These are phyloP conservation scores for Mesoclemmys tuberculata DNA, from an alignment of 2,113 vertebrate species.

Conservation along the genomic window DNA sequence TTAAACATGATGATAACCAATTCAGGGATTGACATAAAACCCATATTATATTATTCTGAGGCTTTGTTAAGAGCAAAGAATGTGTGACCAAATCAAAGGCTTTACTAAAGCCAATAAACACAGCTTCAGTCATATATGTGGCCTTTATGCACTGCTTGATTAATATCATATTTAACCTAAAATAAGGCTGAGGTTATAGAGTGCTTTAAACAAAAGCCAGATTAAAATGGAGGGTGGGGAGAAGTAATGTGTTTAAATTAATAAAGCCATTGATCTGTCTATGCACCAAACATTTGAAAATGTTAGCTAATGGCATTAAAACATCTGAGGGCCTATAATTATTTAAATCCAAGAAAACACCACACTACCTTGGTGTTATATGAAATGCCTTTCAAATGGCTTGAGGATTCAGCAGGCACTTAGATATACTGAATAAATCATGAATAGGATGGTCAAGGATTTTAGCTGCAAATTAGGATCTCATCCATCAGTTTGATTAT, in stretches of 20 bases:
- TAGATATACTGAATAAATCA: conserved; percentile 52
- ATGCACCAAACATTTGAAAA: conserved; percentile 58
- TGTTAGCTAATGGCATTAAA: conserved; percentile 54
- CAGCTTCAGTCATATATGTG: conserved; percentile 67
- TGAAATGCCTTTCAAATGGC: background rate
- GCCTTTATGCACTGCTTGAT: conserved; percentile 76
- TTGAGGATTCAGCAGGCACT: background rate
- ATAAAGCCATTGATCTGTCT: conserved; percentile 68
- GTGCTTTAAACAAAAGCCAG: conserved; percentile 75
- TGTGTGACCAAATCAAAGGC: conserved; percentile 73
- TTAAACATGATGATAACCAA: conserved; percentile 63
- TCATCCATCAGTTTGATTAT: background rate
- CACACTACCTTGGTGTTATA: conserved; percentile 21
- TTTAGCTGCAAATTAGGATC: background rate
- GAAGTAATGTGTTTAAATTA: conserved; percentile 63
- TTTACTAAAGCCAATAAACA: conserved; percentile 75
- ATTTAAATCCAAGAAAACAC: conserved; percentile 57
- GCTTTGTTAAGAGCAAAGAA: conserved; percentile 69
- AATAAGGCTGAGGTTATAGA: conserved; percentile 69
- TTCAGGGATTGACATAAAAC: conserved; percentile 58
- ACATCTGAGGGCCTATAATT: conserved; percentile 25
- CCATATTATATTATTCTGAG: conserved; percentile 60
- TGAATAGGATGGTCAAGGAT: conserved; percentile 22
- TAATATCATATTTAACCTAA: conserved; percentile 77
- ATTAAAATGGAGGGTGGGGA: conserved; percentile 55